Conservation (phyloP, 2,113 vertebrate species). For the Aramus guarauna region DNA sequence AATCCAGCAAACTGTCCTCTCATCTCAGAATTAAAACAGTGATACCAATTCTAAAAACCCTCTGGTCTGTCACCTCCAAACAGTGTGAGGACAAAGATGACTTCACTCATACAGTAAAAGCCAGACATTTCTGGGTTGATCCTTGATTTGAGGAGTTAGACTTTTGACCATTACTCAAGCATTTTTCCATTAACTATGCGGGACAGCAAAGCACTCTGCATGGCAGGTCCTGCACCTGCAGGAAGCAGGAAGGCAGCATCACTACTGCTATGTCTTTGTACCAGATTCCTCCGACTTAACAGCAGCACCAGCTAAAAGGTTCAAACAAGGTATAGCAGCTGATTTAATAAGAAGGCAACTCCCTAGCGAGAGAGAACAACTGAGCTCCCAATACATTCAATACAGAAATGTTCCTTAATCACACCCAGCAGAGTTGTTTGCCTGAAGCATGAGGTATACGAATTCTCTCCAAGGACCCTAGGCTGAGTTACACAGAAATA, state of each 20-base stretch:
- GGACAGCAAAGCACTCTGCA: background rate
- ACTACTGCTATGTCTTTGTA: background rate
- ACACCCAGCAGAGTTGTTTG: constrained; percentile 43
- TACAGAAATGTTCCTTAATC: constrained; percentile 34
- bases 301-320: background rate
- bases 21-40: background rate
- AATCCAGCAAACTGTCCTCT: background rate
- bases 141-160: background rate
- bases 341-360: constrained; percentile 46
- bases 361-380: background rate
- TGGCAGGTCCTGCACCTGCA: background rate
- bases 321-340: background rate
- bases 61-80: background rate
- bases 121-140: background rate
- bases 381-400: background rate
- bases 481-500: constrained; percentile 31
- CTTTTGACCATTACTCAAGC: background rate
- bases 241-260: background rate
- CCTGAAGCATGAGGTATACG: background rate
- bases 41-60: background rate
- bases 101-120: background rate
- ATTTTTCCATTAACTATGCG: background rate
- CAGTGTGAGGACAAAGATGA: background rate
- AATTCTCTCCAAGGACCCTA: background rate
- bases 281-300: background rate